A percentile compares a stretch with the other conserved stretches of the same genome.
Evolutionary conservation across 1,140 invertebrate genomes (phyloP).

Genomic region (Neodiprion fabricii): DNA sequence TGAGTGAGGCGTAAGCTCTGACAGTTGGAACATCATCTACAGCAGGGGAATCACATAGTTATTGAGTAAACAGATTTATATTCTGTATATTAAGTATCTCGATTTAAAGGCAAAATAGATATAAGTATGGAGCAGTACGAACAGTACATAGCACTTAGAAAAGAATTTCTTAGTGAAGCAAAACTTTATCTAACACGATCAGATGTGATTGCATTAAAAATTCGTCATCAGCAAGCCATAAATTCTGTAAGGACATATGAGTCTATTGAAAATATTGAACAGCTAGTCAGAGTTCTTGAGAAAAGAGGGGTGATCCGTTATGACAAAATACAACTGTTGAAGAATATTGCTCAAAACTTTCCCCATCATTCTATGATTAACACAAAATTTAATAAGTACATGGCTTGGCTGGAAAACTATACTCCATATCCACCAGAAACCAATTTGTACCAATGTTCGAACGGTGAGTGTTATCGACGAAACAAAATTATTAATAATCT

Average conservation of each 20-base stretch:
- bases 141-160: neutral
- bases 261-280: slow-evolving; percentile 36
- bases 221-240: slow-evolving; percentile 1
- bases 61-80: slow-evolving; percentile 3
- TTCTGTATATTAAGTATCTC: neutral
- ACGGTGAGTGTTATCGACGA: slow-evolving; percentile 29
- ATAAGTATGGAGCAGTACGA: slow-evolving; percentile 15
- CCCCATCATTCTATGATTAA: slow-evolving; percentile 30
- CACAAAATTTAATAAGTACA: slow-evolving; percentile 36
- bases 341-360: slow-evolving; percentile 35
- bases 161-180: neutral
- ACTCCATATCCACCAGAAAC: neutral
- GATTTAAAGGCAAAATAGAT: neutral
- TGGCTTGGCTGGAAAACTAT: slow-evolving; percentile 24
- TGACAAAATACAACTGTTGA: slow-evolving; percentile 37
- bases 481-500: neutral
- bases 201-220: neutral
- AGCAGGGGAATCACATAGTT: neutral
- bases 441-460: slow-evolving; percentile 32
- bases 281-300: slow-evolving; percentile 45
- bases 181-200: neutral
- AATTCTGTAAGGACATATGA: slow-evolving; percentile 27
- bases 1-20: neutral
- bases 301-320: slow-evolving; percentile 41
- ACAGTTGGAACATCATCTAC: neutral